phyloP scores from a whole-genome alignment of 2,113 vertebrate genomes.

The Epinephelus cyanopodus region DNA sequence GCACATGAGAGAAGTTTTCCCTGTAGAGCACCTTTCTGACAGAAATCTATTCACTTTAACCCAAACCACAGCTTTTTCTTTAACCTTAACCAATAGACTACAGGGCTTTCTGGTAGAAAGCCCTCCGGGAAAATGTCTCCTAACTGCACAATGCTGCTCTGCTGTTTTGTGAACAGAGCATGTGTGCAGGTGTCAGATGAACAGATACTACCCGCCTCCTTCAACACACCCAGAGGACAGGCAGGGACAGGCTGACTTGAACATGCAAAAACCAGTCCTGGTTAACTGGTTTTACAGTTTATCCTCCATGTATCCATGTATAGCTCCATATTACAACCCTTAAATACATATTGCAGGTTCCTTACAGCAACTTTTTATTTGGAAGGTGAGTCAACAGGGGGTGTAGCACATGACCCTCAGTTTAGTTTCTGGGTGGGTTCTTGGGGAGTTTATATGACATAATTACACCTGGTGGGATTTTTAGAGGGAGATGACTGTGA shows the following conservation, averaged over 20 bases:
- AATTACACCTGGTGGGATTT: background rate
- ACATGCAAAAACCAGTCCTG: constrained; percentile 40
- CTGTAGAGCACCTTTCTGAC: no score
- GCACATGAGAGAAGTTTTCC: no score
- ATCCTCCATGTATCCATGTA: background rate
- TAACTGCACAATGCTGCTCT: background rate
- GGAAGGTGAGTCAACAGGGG: background rate
- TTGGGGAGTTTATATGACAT: background rate
- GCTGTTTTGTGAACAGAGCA: constrained; percentile 3
- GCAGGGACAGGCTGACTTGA: constrained; percentile 28
- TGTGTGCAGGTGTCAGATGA: constrained; percentile 54
- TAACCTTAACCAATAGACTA: no score
- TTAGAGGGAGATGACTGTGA: background rate
- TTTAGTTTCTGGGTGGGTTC: background rate
- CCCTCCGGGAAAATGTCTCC: no score
- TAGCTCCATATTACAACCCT: background rate
- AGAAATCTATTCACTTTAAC: no score
- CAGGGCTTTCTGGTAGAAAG: no score
- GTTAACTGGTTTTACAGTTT: constrained; percentile 12
- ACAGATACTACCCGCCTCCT: constrained; percentile 11
- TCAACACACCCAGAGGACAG: constrained; percentile 40
- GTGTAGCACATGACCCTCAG: background rate
- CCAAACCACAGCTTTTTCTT: no score
- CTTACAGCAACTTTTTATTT: background rate
- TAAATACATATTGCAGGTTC: background rate